Evolutionary conservation across 2,113 vertebrate genomes (phyloP).

Genomic region (Pachycephala philippinensis): DNA sequence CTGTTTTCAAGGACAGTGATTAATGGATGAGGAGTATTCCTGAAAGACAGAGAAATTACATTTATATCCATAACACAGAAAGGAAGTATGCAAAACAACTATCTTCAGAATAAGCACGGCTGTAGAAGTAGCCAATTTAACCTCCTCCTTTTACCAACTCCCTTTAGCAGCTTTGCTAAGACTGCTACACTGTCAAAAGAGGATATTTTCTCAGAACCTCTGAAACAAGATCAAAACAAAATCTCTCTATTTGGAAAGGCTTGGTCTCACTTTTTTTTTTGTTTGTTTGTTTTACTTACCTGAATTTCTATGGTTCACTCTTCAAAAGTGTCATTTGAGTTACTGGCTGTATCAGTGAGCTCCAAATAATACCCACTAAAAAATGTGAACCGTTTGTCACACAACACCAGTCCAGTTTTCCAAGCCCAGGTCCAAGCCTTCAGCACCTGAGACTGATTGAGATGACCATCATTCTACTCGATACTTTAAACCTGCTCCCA

Average conservation of each 20-base stretch:
- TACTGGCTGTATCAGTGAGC: neutral
- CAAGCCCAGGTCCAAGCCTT: neutral
- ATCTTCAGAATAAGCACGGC: neutral
- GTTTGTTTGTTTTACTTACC: neutral
- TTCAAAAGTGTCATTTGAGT: neutral
- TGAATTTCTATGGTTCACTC: neutral
- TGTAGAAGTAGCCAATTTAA: neutral
- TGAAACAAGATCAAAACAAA: neutral
- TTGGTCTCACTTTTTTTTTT: neutral
- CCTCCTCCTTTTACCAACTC: neutral
- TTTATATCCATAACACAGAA: neutral
- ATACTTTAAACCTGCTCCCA: neutral
- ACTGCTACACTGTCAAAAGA: neutral
- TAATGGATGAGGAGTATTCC: constrained; percentile 86
- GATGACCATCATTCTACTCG: neutral
- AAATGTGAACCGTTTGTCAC: neutral
- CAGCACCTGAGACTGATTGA: neutral
- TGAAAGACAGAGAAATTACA: constrained; percentile 62
- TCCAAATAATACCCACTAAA: neutral
- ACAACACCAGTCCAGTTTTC: neutral
- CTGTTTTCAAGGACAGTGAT: constrained; percentile 90
- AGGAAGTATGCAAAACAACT: neutral
- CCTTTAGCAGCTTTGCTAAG: neutral
- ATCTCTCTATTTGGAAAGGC: neutral
- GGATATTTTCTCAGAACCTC: neutral